These are phyloP conservation scores for Lasioglossum malachurum DNA, from an alignment of 2,888 invertebrate genomes.

Conservation along the genomic window DNA sequence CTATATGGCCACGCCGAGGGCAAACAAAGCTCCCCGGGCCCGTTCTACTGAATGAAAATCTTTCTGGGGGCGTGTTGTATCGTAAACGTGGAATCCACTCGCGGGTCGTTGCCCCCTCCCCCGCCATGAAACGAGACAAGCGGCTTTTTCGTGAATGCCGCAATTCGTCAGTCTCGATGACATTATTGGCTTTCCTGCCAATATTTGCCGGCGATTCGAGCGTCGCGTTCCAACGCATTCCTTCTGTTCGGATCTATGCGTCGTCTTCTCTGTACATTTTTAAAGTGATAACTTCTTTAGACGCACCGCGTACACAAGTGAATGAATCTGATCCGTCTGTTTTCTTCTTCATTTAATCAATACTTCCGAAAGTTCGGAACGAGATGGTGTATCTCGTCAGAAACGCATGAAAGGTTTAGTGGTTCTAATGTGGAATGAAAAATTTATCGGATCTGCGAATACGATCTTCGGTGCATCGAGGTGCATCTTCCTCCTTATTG, in stretches of 20 bases:
- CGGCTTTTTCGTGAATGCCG: slow-evolving; percentile 51
- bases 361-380: too few species aligned
- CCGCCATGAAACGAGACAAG: slow-evolving; percentile 33
- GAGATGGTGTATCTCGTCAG: too few species aligned
- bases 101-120: slow-evolving; percentile 44
- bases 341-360: too few species aligned
- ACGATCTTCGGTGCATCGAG: background rate
- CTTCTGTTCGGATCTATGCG: background rate
- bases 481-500: background rate
- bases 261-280: background rate
- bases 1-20: background rate
- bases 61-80: slow-evolving; percentile 46
- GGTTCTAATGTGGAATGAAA: too few species aligned
- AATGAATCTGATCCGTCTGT: too few species aligned
- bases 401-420: too few species aligned
- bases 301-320: too few species aligned
- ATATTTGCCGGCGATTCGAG: slow-evolving; percentile 60
- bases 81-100: slow-evolving; percentile 52
- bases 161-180: slow-evolving; percentile 62
- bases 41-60: slow-evolving; percentile 56
- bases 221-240: background rate
- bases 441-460: background rate
- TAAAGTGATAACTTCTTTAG: too few species aligned
- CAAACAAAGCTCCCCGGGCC: slow-evolving; percentile 30
- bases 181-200: slow-evolving; percentile 65